Evolutionary conservation across 2,113 vertebrate species (phyloP), one percentile per base, ranked within the genome.

Genomic region (Xiphias gladius): DNA sequence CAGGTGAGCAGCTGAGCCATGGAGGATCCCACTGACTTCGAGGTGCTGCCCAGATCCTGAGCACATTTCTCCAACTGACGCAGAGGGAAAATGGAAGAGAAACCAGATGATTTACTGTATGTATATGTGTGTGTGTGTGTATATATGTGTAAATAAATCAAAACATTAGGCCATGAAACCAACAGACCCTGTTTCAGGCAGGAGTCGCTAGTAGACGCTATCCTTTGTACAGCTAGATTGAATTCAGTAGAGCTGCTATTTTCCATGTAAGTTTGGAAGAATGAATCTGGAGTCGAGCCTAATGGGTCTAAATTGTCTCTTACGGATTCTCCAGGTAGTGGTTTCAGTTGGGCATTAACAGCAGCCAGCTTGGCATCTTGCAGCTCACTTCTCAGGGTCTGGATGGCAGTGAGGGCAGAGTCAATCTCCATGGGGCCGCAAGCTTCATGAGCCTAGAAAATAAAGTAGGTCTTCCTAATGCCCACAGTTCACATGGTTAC

Each of bases 401-500:
- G 97, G 54, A 99, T 96, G 0, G 97, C 95, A 28, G 93, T 98
- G 73, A 99, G 94, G 0, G 98, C 98, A 2, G 98, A 99, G 89
- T 99, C 98, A 0, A 99, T 99, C 90, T 99, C 98, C 97, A 99
- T 97, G 10, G 98, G 98, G 22, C 98, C 98, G 55, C 98, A 99
- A 2, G 98, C 97, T 94, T 99, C 98, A 48, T 99, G 98, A 78
- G 98, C 98, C 98, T 99, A 20, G n/a, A 84, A 7, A 65, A 39
- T 28, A 52, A 73, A 71, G 17, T 14, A 24, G 1, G 30, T 24
- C 12, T 55, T 17, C 6, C 13, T 58, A 28, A 0, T 37, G 2
- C 5, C 30, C 43, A 48, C 17, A 70, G 14, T 8, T 76, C 14
- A 46, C 28, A 50, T 6, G 8, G 26, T n/a, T 11, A n/a, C 16